Conservation (phyloP, 2,797 vertebrate genomes). For the Streptopelia turtur region DNA sequence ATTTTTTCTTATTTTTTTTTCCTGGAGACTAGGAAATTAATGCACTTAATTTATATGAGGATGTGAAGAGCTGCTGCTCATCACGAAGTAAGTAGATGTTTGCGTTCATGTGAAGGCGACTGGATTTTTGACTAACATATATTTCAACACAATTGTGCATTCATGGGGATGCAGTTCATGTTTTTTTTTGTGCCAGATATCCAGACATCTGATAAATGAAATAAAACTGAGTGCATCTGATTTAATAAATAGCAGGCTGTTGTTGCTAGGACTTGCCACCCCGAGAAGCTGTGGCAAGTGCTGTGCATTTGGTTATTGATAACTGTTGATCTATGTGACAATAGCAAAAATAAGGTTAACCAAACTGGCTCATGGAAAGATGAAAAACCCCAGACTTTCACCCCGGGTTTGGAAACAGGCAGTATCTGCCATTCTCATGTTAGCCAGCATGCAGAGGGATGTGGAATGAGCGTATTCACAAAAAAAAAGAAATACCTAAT, state of each 20-base stretch:
- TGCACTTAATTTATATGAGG: neutral
- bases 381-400: neutral
- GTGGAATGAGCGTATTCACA: neutral
- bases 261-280: neutral
- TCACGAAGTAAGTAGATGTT: neutral
- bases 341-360: neutral
- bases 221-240: neutral
- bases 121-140: neutral
- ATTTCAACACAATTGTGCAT: neutral
- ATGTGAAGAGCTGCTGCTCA: neutral
- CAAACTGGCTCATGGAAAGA: neutral
- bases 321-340: neutral
- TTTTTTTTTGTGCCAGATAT: neutral
- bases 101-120: conserved; percentile 3
- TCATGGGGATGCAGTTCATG: neutral
- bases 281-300: neutral
- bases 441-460: neutral
- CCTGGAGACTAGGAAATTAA: neutral
- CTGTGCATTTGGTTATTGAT: neutral
- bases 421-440: accelerated
- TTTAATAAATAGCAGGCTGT: conserved; percentile 30
- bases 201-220: conserved; percentile 39
- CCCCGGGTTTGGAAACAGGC: neutral
- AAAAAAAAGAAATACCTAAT: neutral
- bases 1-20: neutral